Evolutionary conservation across 2,888 invertebrate genomes (phyloP).

Genomic region (Germaria angustata): DNA sequence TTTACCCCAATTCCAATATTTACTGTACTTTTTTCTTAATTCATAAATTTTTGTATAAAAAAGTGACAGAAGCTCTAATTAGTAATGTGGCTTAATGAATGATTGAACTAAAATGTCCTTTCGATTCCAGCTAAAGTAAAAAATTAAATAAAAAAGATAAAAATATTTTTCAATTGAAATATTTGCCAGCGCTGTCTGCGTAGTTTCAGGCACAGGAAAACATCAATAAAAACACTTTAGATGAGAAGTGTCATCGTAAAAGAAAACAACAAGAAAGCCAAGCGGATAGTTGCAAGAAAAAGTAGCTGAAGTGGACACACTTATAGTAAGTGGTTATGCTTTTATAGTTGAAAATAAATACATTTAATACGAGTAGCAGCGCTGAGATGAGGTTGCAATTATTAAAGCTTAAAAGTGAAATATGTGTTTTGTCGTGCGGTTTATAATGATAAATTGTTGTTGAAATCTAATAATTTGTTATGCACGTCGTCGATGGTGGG

Average conservation of each 20-base stretch:
- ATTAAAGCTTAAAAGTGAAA: background rate
- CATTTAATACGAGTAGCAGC: background rate
- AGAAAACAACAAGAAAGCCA: background rate
- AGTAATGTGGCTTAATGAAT: background rate
- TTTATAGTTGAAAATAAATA: background rate
- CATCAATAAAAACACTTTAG: constrained; percentile 28
- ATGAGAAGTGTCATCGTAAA: constrained; percentile 25
- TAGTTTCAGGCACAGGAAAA: constrained; percentile 17
- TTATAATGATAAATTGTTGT: constrained; percentile 15
- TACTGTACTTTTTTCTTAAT: too few species aligned
- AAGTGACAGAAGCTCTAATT: background rate
- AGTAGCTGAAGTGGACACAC: background rate
- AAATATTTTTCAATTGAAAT: constrained; percentile 25
- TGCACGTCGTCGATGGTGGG: too few species aligned
- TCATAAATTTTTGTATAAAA: too few species aligned
- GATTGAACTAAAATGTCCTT: background rate
- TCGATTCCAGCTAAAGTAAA: background rate
- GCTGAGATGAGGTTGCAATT: background rate
- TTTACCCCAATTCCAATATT: too few species aligned
- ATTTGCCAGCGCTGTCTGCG: background rate
- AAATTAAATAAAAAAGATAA: background rate
- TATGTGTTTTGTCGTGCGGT: background rate
- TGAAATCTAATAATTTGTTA: constrained; percentile 12
- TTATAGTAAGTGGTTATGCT: background rate
- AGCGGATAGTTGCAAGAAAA: constrained; percentile 4